A percentile compares a stretch with the other conserved stretches of the same genome.
Evolutionary conservation across 1,140 invertebrate species (phyloP).

Genomic region (Cherax destructor): DNA sequence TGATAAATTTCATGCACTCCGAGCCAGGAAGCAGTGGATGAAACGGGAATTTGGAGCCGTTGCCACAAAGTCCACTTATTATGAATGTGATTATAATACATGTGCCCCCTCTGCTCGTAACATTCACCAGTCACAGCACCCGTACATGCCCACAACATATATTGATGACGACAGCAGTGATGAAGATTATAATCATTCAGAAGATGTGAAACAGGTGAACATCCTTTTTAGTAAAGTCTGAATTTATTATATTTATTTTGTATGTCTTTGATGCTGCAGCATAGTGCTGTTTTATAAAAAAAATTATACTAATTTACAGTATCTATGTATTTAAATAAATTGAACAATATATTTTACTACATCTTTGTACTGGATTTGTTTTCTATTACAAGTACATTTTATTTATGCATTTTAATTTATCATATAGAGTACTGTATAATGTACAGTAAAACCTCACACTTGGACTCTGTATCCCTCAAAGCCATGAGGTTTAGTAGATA

Average conservation of each 20-base stretch:
- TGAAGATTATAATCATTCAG: not conserved
- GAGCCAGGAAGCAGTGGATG: conserved; percentile 63
- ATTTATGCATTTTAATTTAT: not conserved
- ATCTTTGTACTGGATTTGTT: not conserved
- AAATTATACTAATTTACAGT: no score
- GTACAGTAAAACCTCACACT: no score
- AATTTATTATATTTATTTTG: no score
- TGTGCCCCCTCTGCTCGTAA: not conserved
- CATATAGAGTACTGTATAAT: not conserved
- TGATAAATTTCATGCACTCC: conserved; percentile 46
- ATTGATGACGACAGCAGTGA: conserved; percentile 24
- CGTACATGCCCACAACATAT: conserved; percentile 52
- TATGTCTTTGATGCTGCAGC: no score
- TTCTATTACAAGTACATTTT: not conserved
- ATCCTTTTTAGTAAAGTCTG: not conserved
- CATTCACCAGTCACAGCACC: conserved; percentile 13
- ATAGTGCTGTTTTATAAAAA: no score
- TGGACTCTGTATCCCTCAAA: no score
- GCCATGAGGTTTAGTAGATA: no score
- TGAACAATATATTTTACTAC: not conserved
- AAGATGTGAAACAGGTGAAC: conserved; percentile 19
- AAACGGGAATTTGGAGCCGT: conserved; percentile 33
- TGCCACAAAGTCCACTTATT: not conserved
- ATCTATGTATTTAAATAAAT: not conserved
- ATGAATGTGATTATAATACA: conserved; percentile 1